Conservation (phyloP, 2,888 invertebrate genomes). For the Muschampia plurimacula region DNA sequence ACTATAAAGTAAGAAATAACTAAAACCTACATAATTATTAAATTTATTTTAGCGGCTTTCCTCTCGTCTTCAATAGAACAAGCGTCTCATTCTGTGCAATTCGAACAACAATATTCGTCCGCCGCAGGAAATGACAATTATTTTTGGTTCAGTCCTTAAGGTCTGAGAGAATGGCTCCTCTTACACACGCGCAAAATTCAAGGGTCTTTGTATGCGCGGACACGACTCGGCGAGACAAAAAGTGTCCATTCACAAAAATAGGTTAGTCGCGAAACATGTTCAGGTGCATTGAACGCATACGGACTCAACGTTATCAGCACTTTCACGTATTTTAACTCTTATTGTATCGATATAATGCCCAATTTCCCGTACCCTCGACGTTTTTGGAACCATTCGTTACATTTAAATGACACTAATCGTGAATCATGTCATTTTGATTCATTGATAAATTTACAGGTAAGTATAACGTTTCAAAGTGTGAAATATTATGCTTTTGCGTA, state of each 20-base stretch:
- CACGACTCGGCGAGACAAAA: constrained; percentile 69
- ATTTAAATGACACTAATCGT: constrained; percentile 46
- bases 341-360: constrained; percentile 29
- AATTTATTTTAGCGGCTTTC: not conserved
- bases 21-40: not conserved
- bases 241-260: constrained; percentile 84
- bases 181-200: constrained; percentile 83
- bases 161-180: constrained; percentile 75
- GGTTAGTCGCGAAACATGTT: constrained; percentile 73
- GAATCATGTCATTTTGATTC: constrained; percentile 45
- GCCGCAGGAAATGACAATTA: constrained; percentile 86
- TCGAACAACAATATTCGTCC: constrained; percentile 56
- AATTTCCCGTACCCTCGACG: constrained; percentile 22
- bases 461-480: constrained; percentile 31
- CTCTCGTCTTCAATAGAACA: constrained; percentile 3
- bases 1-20: too few species aligned
- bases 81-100: constrained; percentile 45
- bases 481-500: constrained; percentile 16
- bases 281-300: constrained; percentile 36
- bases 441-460: constrained; percentile 48
- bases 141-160: constrained; percentile 77
- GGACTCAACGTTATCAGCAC: not conserved
- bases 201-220: constrained; percentile 68
- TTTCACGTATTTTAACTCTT: constrained; percentile 23
- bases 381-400: constrained; percentile 40